phyloP scores from a whole-genome alignment of 2,888 invertebrate genomes.

The Heterodera filipjevi region DNA sequence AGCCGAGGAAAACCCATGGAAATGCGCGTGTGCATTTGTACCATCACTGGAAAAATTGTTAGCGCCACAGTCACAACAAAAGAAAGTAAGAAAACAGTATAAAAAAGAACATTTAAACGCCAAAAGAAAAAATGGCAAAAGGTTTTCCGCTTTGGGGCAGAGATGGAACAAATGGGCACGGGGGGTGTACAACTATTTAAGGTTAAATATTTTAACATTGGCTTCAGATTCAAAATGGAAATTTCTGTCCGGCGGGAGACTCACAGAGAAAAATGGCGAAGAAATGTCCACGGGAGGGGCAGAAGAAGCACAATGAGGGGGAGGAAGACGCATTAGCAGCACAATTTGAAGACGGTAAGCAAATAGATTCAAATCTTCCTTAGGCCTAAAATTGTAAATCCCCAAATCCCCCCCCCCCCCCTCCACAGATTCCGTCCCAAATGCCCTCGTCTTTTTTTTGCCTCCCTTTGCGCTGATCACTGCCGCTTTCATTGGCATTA shows the following conservation, averaged over 20 bases:
- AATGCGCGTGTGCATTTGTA: slow-evolving; percentile 55
- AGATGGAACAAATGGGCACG: too few species aligned
- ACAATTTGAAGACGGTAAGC: not conserved
- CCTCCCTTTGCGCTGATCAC: not conserved
- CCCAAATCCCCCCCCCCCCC: not conserved
- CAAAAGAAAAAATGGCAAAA: too few species aligned
- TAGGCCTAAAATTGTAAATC: too few species aligned
- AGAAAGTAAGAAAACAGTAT: slow-evolving; percentile 40
- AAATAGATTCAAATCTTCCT: too few species aligned
- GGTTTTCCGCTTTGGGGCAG: too few species aligned
- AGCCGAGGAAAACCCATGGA: slow-evolving; percentile 54
- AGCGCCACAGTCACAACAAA: not conserved
- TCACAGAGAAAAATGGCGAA: not conserved
- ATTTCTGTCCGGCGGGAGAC: not conserved
- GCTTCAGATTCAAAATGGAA: not conserved
- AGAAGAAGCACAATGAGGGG: not conserved
- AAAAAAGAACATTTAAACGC: too few species aligned
- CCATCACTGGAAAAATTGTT: not conserved
- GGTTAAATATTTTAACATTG: too few species aligned
- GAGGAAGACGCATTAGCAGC: not conserved
- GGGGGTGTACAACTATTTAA: not conserved
- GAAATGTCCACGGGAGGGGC: not conserved
- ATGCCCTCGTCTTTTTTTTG: not conserved
- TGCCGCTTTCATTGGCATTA: not conserved
- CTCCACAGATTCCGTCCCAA: not conserved